Percentiles rank a stretch among this genome's conserved stretches.
Conservation (phyloP, 1,140 invertebrate species). For the Hylyphantes graminicola region DNA sequence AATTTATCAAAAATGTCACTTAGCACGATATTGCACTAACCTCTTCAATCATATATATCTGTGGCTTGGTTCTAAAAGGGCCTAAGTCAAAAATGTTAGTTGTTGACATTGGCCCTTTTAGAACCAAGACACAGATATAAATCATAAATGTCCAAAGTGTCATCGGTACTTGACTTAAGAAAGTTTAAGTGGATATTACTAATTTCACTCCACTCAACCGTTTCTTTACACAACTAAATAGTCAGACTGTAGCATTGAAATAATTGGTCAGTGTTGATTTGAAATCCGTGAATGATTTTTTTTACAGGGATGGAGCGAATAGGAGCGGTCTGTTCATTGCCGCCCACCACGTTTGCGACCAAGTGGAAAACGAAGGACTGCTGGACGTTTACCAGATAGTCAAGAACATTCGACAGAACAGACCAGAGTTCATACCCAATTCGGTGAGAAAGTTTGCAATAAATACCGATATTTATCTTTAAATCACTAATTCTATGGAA, state of each 20-base stretch:
- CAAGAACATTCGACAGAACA: slow-evolving; percentile 62
- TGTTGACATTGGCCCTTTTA: too few relatives aligned
- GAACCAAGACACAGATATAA: too few relatives aligned
- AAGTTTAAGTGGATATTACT: too few relatives aligned
- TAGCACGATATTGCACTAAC: too few relatives aligned
- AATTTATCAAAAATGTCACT: too few relatives aligned
- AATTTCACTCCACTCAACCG: background rate
- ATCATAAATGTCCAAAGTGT: too few relatives aligned
- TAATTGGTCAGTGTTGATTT: too few relatives aligned
- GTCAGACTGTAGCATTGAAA: background rate
- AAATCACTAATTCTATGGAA: background rate
- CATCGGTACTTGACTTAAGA: too few relatives aligned
- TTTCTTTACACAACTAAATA: background rate
- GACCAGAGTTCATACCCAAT: slow-evolving; percentile 61
- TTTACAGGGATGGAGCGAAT: slow-evolving; percentile 68
- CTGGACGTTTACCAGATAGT: slow-evolving; percentile 69
- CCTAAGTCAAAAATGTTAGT: too few relatives aligned
- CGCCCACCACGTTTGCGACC: slow-evolving; percentile 66
- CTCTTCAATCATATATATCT: too few relatives aligned
- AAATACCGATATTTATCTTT: background rate
- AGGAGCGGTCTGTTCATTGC: slow-evolving; percentile 68
- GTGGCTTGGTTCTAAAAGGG: too few relatives aligned
- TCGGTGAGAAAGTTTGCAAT: slow-evolving; percentile 41
- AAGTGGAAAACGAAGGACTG: slow-evolving; percentile 68
- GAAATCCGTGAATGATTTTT: too few relatives aligned